Conservation (phyloP, 2,113 vertebrate genomes). For the Carlito syrichta region DNA sequence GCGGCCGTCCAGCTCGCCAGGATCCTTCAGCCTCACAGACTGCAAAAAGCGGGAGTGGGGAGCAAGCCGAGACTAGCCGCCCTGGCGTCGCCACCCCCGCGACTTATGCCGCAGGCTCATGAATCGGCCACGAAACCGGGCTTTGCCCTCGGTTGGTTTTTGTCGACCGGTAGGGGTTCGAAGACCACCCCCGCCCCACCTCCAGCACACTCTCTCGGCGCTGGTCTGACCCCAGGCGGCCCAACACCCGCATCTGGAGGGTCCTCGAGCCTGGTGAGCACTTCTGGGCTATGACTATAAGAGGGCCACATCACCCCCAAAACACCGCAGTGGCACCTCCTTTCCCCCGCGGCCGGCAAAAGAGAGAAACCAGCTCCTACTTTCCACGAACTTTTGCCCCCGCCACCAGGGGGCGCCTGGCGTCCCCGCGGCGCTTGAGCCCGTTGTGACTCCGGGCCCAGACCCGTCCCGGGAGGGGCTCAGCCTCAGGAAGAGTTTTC, state of each 20-base stretch:
- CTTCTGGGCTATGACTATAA: background rate
- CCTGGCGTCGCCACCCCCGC: background rate
- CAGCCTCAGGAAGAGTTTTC: background rate
- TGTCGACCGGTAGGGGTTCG: background rate
- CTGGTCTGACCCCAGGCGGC: background rate
- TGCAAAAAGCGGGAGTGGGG: background rate
- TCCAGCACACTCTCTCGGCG: background rate
- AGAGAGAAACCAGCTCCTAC: background rate
- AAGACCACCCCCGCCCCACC: background rate
- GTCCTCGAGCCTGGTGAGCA: background rate
- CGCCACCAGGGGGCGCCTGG: conserved; percentile 60
- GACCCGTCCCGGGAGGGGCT: background rate
- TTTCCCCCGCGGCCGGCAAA: background rate
- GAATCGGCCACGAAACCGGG: background rate
- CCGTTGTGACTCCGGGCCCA: fast-evolving
- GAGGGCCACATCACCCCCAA: background rate
- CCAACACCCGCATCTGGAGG: background rate
- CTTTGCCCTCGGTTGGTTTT: background rate
- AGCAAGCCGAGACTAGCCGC: background rate
- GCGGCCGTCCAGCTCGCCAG: conserved; percentile 1
- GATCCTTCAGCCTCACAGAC: background rate
- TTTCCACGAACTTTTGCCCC: conserved; percentile 57
- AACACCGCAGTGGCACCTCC: background rate
- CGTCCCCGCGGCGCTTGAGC: background rate
- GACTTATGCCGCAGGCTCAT: background rate